Percentiles rank a stretch among this genome's conserved stretches.
Conservation (phyloP, 1,140 invertebrate species). For the Telenomus remus region DNA sequence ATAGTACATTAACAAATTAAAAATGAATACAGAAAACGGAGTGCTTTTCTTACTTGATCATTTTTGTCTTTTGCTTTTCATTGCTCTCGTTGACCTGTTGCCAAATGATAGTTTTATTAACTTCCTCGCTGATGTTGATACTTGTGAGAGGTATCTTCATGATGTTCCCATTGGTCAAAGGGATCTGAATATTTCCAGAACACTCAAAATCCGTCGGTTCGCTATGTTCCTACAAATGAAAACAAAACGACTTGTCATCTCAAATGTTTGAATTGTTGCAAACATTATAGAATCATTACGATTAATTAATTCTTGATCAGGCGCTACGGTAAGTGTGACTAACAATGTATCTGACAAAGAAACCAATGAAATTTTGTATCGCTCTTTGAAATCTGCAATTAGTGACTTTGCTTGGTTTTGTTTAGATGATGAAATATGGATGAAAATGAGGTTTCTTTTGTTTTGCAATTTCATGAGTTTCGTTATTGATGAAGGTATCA, state of each 20-base stretch:
- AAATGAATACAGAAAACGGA: too few species aligned
- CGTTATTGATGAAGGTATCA: conserved; percentile 27
- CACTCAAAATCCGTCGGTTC: conserved; percentile 67
- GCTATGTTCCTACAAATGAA: conserved; percentile 64
- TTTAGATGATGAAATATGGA: neutral
- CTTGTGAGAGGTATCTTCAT: conserved; percentile 92
- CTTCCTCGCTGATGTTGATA: conserved; percentile 95
- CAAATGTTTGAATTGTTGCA: neutral
- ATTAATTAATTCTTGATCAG: conserved; percentile 21
- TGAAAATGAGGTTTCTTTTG: neutral
- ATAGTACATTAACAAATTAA: too few species aligned
- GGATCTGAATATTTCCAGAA: conserved; percentile 86
- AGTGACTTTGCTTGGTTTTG: neutral
- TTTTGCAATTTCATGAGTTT: conserved; percentile 43
- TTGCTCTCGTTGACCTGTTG: conserved; percentile 88
- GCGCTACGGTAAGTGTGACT: conserved; percentile 52
- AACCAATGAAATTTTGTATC: conserved; percentile 49
- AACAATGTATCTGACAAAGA: conserved; percentile 43
- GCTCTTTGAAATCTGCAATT: neutral
- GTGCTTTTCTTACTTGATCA: conserved; percentile 70
- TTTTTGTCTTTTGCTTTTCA: conserved; percentile 70
- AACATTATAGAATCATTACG: conserved; percentile 25
- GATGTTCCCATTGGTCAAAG: conserved; percentile 91
- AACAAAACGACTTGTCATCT: conserved; percentile 3
- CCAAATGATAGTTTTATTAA: conserved; percentile 95